Percentiles rank a stretch among this genome's conserved stretches.
Evolutionary conservation across 2,888 invertebrate species (phyloP).

Genomic region (Trichogramma dendrolimi): DNA sequence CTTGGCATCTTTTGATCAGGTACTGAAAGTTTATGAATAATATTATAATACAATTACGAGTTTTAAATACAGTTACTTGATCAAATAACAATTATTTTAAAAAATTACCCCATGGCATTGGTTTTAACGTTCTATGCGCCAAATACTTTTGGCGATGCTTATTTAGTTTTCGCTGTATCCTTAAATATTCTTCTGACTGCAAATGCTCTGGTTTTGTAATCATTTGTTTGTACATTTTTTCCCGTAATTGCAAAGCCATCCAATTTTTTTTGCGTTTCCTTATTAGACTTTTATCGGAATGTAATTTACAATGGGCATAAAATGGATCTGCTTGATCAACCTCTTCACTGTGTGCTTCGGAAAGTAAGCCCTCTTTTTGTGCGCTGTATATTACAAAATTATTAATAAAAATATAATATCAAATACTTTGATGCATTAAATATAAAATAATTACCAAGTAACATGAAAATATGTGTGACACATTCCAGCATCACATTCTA

Average conservation of each 20-base stretch:
- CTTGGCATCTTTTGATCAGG: slow-evolving; percentile 94
- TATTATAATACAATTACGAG: not conserved
- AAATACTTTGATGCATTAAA: not conserved
- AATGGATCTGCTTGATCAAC: slow-evolving; percentile 93
- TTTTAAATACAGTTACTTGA: not conserved
- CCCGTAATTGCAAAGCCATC: slow-evolving; percentile 79
- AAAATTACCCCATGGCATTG: slow-evolving; percentile 76
- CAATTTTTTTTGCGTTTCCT: slow-evolving; percentile 78
- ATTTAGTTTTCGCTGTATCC: slow-evolving; percentile 76
- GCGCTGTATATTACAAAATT: slow-evolving; percentile 60
- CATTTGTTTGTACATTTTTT: slow-evolving; percentile 61
- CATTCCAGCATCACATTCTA: slow-evolving; percentile 97
- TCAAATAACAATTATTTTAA: slow-evolving; percentile 3
- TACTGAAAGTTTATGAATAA: slow-evolving; percentile 56
- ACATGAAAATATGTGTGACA: slow-evolving; percentile 97
- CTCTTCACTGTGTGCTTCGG: slow-evolving; percentile 87
- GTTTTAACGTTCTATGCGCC: slow-evolving; percentile 67
- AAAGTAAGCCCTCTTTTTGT: slow-evolving; percentile 85
- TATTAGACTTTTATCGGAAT: slow-evolving; percentile 86
- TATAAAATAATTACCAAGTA: slow-evolving; percentile 69
- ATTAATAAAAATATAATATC: not conserved
- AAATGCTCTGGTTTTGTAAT: slow-evolving; percentile 61
- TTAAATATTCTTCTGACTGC: slow-evolving; percentile 65
- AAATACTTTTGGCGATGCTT: slow-evolving; percentile 82
- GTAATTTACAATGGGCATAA: slow-evolving; percentile 92